These are phyloP conservation scores for Craterocephalus amniculus DNA, from an alignment of 2,797 vertebrate genomes.

Conservation along the genomic window DNA sequence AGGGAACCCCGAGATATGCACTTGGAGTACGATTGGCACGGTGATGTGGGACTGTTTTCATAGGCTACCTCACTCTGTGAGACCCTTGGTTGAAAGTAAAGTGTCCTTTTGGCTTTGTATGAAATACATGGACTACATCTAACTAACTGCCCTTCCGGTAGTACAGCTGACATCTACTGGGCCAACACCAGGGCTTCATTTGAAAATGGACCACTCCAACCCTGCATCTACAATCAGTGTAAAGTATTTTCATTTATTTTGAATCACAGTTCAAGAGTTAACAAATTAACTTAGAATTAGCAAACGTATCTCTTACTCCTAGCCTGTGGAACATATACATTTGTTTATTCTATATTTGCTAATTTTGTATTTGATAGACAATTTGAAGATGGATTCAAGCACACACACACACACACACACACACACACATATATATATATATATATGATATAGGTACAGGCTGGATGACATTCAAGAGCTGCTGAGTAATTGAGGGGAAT, in stretches of 20 bases:
- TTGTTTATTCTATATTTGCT: too few relatives aligned
- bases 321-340: too few relatives aligned
- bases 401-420: too few relatives aligned
- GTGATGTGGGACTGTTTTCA: constrained; percentile 16
- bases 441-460: not conserved
- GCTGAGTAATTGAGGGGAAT: constrained; percentile 47
- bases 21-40: constrained; percentile 24
- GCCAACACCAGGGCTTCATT: constrained; percentile 26
- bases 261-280: not conserved
- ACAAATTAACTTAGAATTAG: not conserved
- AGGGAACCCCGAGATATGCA: constrained; percentile 14
- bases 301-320: not conserved
- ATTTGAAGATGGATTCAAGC: too few relatives aligned
- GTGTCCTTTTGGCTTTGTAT: not conserved
- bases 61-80: constrained; percentile 2
- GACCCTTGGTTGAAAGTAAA: not conserved
- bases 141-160: constrained; percentile 18
- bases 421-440: too few relatives aligned
- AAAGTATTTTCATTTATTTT: constrained; percentile 47
- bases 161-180: constrained; percentile 33
- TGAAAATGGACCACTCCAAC: constrained; percentile 66
- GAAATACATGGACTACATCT: constrained; percentile 24
- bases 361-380: too few relatives aligned
- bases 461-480: constrained; percentile 24
- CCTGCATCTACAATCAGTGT: constrained; percentile 55